Evolutionary conservation across 1,140 invertebrate genomes (phyloP).

Genomic region (Drosophila prosaltans): DNA sequence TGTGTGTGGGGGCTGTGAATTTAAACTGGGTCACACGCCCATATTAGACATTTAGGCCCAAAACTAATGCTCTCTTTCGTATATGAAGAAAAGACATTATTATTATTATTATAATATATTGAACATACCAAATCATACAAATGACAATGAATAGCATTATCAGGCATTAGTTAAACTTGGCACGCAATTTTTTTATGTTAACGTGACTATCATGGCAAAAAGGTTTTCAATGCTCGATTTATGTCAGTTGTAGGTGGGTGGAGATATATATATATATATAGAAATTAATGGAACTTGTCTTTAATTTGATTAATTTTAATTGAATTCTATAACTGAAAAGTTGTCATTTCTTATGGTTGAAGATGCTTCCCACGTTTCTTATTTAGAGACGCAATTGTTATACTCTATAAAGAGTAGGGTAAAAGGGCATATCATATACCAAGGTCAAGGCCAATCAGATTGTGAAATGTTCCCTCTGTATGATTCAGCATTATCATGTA

Average conservation of each 20-base stretch:
- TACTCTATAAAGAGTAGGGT: background rate
- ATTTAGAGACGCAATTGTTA: background rate
- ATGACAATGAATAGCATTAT: constrained; percentile 61
- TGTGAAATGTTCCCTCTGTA: background rate
- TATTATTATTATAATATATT: constrained; percentile 5
- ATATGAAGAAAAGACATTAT: constrained; percentile 38
- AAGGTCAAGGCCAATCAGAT: background rate
- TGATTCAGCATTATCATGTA: background rate
- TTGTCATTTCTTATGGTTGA: background rate
- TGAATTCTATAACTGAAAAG: constrained; percentile 33
- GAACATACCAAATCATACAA: background rate
- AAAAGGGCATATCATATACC: background rate
- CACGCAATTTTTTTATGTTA: constrained; percentile 48
- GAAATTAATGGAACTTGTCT: constrained; percentile 40
- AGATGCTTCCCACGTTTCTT: constrained; percentile 61
- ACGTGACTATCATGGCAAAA: constrained; percentile 54
- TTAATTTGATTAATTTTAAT: constrained; percentile 74
- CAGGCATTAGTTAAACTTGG: constrained; percentile 54
- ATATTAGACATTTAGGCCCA: constrained; percentile 33
- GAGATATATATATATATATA: background rate
- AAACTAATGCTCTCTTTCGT: constrained; percentile 35
- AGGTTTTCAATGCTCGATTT: constrained; percentile 51
- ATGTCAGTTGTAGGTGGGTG: constrained; percentile 37
- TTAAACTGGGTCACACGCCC: constrained; percentile 22
- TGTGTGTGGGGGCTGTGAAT: constrained; percentile 27